Conservation (phyloP, 2,888 invertebrate genomes). For the Xestia sexstrigata region DNA sequence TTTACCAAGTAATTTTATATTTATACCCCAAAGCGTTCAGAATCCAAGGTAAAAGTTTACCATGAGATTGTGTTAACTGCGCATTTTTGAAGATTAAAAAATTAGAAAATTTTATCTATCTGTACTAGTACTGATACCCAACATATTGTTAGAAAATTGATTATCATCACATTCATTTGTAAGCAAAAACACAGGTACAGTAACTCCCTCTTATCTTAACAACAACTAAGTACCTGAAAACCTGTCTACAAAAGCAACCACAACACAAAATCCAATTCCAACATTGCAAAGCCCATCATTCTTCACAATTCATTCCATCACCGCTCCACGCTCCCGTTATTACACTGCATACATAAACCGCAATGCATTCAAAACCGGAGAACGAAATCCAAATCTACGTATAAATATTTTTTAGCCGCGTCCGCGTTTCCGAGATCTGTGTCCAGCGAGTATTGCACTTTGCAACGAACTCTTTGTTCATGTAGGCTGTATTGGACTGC, state of each 20-base stretch:
- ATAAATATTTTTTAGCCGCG: conserved; percentile 56
- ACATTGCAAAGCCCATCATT: conserved; percentile 1
- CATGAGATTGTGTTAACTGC: accelerated
- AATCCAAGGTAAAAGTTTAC: background rate
- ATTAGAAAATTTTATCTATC: background rate
- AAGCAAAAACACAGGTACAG: background rate
- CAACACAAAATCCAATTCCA: background rate
- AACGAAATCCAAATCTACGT: conserved; percentile 31
- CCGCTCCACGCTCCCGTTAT: conserved; percentile 12
- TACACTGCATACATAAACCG: conserved; percentile 20
- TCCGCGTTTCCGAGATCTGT: conserved; percentile 61
- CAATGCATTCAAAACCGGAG: conserved; percentile 43
- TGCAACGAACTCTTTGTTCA: conserved; percentile 73
- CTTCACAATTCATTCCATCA: conserved; percentile 46
- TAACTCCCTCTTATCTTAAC: background rate
- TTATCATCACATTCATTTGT: background rate
- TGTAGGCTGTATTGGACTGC: conserved; percentile 66
- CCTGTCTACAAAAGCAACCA: background rate
- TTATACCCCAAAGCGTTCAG: background rate
- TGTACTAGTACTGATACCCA: background rate
- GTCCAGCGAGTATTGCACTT: conserved; percentile 75
- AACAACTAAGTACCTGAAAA: background rate
- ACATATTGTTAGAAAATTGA: background rate
- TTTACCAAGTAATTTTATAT: background rate
- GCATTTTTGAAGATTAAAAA: background rate